Conservation (phyloP, 2,888 invertebrate genomes). For the Byasa hedistus region DNA sequence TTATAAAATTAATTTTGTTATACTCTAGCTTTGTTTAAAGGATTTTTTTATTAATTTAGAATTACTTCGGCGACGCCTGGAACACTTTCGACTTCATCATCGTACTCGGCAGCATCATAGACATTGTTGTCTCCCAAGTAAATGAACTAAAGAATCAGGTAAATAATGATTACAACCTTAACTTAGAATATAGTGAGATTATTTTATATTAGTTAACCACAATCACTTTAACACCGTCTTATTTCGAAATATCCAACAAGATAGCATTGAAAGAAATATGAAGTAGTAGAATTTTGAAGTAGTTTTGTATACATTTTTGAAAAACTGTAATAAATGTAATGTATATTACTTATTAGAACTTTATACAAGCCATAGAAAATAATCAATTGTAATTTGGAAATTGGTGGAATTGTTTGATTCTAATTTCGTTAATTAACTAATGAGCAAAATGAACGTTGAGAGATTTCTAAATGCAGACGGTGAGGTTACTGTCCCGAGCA, state of each 20-base stretch:
- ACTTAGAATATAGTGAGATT: not conserved
- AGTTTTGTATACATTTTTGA: not conserved
- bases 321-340: not conserved
- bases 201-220: constrained; percentile 36
- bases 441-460: constrained; percentile 1
- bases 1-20: too few species aligned
- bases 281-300: not conserved
- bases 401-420: not conserved
- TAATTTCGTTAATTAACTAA: not conserved
- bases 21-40: too few species aligned
- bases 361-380: too few species aligned
- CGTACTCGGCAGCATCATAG: constrained; percentile 97
- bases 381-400: too few species aligned
- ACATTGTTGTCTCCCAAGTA: constrained; percentile 97
- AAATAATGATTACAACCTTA: constrained; percentile 36
- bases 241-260: constrained; percentile 39
- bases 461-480: constrained; percentile 46
- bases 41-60: constrained; percentile 81
- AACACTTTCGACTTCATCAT: constrained; percentile 98
- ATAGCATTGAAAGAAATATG: not conserved
- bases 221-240: constrained; percentile 37
- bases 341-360: too few species aligned
- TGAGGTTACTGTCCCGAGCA: constrained; percentile 73
- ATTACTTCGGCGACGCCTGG: constrained; percentile 99
- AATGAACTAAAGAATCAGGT: constrained; percentile 88